Evolutionary conservation across 2,888 invertebrate genomes (phyloP).

Genomic region (Noctua fimbriata): DNA sequence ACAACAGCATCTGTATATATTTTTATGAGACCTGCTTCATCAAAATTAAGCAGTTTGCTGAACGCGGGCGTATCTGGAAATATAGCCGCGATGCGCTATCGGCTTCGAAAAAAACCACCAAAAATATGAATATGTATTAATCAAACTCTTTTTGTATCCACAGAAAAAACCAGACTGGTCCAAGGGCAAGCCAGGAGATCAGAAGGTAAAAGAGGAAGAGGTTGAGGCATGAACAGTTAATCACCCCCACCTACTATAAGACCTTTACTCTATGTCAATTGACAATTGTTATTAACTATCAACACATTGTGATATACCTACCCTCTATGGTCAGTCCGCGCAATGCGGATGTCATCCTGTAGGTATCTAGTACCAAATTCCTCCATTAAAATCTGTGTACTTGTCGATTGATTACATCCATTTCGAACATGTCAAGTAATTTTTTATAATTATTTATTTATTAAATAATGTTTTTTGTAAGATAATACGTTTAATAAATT

Average conservation of each 20-base stretch:
- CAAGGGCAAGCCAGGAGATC: slow-evolving; percentile 96
- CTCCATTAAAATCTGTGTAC: slow-evolving; percentile 78
- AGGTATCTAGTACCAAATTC: slow-evolving; percentile 71
- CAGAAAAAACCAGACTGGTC: slow-evolving; percentile 99
- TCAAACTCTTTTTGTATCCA: slow-evolving; percentile 79
- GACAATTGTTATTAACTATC: slow-evolving; percentile 80
- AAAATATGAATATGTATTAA: slow-evolving; percentile 33
- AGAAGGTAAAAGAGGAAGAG: slow-evolving; percentile 96
- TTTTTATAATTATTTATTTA: slow-evolving; percentile 86
- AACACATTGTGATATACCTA: slow-evolving; percentile 81
- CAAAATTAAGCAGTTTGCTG: slow-evolving; percentile 51
- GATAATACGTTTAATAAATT: slow-evolving; percentile 88
- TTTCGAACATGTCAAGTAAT: slow-evolving; percentile 81
- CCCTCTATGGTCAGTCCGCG: slow-evolving; percentile 63
- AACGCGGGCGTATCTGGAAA: slow-evolving; percentile 61
- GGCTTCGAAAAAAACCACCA: slow-evolving; percentile 27
- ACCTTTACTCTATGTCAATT: slow-evolving; percentile 80
- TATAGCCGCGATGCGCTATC: slow-evolving; percentile 68
- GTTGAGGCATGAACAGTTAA: slow-evolving; percentile 94
- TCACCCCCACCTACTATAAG: slow-evolving; percentile 81
- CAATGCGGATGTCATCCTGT: slow-evolving; percentile 51
- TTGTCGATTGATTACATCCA: slow-evolving; percentile 76
- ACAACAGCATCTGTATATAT: slow-evolving; percentile 62
- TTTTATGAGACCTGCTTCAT: slow-evolving; percentile 61
- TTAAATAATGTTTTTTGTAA: slow-evolving; percentile 86